Conservation (phyloP, 2,797 vertebrate genomes). For the Hirundo rustica region DNA sequence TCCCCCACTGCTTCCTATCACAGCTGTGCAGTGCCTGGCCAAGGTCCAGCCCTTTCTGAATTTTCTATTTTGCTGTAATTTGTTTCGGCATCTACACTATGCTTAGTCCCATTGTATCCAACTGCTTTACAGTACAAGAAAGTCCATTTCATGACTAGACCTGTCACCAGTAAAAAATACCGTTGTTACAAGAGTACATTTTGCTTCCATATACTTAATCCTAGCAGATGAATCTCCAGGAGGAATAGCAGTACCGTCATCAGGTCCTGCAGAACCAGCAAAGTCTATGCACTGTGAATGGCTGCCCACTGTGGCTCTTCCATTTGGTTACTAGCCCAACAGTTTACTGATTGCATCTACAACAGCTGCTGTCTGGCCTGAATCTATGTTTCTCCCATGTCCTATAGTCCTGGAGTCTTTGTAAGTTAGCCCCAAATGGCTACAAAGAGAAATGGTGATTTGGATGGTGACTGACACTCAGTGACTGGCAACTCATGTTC, state of each 20-base stretch:
- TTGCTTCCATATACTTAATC: background rate
- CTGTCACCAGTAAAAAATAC: background rate
- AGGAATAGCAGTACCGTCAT: background rate
- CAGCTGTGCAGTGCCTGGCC: background rate
- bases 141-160: background rate
- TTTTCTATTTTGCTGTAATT: background rate
- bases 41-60: background rate
- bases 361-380: background rate
- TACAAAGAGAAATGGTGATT: background rate
- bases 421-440: background rate
- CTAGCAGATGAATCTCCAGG: background rate
- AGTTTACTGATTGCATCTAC: background rate
- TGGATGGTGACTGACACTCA: background rate
- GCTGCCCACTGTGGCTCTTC: background rate
- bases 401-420: background rate
- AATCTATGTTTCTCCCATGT: background rate
- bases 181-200: background rate
- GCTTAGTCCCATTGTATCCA: background rate
- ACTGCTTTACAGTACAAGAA: background rate
- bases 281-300: background rate
- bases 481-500: background rate
- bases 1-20: background rate
- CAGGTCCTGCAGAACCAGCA: background rate
- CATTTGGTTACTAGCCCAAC: background rate
- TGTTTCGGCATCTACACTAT: background rate